Conservation (phyloP, 92 coral and sea anemone species). For the Porites divaricata region DNA sequence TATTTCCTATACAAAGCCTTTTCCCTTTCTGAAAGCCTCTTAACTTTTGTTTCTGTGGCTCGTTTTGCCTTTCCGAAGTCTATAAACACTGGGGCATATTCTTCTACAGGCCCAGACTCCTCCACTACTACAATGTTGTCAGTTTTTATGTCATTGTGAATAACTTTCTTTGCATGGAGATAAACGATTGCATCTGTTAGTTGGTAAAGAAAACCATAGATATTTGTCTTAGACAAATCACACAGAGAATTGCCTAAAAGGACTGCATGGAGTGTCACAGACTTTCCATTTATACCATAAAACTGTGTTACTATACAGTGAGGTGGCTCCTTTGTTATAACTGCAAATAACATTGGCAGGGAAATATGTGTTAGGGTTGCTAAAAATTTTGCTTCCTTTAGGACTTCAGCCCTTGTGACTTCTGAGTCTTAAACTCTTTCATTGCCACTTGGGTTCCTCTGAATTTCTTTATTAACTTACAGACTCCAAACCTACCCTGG, state of each 20-base stretch:
- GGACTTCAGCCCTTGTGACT: background rate
- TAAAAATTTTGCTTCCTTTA: slow-evolving; percentile 23
- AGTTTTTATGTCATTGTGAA: slow-evolving; percentile 33
- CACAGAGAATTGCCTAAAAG: slow-evolving; percentile 1
- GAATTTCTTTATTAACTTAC: slow-evolving; percentile 21
- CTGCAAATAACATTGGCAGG: slow-evolving; percentile 19
- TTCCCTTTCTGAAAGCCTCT: slow-evolving; percentile 5
- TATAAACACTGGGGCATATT: slow-evolving; percentile 22
- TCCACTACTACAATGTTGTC: slow-evolving; percentile 14
- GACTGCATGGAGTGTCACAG: slow-evolving; percentile 16
- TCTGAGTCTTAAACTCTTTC: slow-evolving; percentile 8
- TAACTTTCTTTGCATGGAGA: background rate
- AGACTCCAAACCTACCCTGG: slow-evolving; percentile 12
- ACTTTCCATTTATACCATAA: slow-evolving; percentile 27
- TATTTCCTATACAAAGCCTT: slow-evolving; percentile 18
- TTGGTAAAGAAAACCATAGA: background rate
- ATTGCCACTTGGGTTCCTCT: slow-evolving; percentile 32
- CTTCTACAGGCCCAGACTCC: background rate
- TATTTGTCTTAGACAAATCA: background rate
- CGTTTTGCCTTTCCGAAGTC: slow-evolving; percentile 24
- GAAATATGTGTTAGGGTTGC: slow-evolving; percentile 6
- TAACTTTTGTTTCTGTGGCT: background rate
- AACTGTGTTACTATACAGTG: slow-evolving; percentile 16
- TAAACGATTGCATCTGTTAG: slow-evolving; percentile 17
- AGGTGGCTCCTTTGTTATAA: slow-evolving; percentile 11